A percentile compares a stretch with the other conserved stretches of the same genome.
These are phyloP conservation scores for Potamilus streckersoni DNA, from an alignment of 1,140 invertebrate species.

Conservation along the genomic window DNA sequence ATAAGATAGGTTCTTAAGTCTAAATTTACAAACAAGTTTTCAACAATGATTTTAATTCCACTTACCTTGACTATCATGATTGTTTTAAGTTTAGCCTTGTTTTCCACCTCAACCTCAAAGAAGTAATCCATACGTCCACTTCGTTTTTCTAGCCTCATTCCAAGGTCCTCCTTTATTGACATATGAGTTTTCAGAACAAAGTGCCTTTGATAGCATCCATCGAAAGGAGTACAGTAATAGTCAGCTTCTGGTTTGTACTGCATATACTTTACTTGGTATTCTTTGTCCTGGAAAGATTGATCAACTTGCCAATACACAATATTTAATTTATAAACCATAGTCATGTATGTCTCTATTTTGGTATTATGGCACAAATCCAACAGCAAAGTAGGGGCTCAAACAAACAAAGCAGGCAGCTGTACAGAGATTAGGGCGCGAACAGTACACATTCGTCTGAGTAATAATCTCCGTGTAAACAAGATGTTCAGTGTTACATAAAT, in stretches of 20 bases:
- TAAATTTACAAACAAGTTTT: neutral
- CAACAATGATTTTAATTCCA: neutral
- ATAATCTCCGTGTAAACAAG: no score
- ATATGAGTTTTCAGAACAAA: no score
- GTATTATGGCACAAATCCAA: no score
- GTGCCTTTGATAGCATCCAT: slow-evolving; percentile 22
- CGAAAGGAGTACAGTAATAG: slow-evolving; percentile 22
- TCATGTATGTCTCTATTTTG: no score
- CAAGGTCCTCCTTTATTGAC: no score
- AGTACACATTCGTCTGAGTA: no score
- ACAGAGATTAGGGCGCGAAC: no score
- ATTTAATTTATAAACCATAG: no score
- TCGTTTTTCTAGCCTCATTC: no score
- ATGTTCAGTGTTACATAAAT: no score
- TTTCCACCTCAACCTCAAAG: neutral
- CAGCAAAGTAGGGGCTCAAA: no score
- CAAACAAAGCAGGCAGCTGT: no score
- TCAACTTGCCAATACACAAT: neutral
- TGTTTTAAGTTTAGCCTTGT: slow-evolving; percentile 1
- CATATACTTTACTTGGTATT: slow-evolving; percentile 10
- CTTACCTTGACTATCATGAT: slow-evolving; percentile 2
- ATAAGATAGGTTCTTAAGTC: neutral
- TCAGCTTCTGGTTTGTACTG: slow-evolving; percentile 1
- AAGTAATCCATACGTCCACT: slow-evolving; percentile 4
- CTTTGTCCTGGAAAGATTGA: slow-evolving; percentile 2